These are phyloP conservation scores for Dolichallabes microphthalmus DNA, from an alignment of 2,113 vertebrate species.

Conservation along the genomic window DNA sequence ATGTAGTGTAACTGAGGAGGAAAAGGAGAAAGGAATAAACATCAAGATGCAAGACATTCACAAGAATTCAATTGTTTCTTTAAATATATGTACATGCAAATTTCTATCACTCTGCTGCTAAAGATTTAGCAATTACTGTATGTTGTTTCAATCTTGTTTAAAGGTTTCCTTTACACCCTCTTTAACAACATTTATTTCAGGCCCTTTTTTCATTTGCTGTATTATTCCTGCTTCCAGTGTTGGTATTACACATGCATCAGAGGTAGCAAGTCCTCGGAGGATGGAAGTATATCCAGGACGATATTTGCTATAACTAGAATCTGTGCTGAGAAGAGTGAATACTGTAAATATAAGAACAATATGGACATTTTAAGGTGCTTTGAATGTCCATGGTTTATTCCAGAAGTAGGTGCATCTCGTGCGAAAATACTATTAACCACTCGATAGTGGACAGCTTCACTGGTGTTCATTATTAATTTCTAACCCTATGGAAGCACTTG, in stretches of 20 bases:
- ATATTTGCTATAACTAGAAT: conserved; percentile 27
- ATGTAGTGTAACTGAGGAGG: conserved; percentile 4
- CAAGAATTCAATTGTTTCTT: conserved; percentile 74
- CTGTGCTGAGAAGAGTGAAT: conserved; percentile 28
- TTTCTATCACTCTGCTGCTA: conserved; percentile 56
- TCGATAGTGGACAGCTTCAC: not conserved
- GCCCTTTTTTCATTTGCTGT: conserved; percentile 32
- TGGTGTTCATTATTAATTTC: conserved; percentile 29
- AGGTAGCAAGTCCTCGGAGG: conserved; percentile 56
- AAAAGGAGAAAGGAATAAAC: conserved; percentile 51
- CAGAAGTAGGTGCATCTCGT: conserved; percentile 8
- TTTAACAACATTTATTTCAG: conserved; percentile 10
- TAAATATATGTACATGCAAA: conserved; percentile 67
- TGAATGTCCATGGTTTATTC: conserved; percentile 40
- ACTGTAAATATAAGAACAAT: conserved; percentile 25
- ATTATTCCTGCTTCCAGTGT: conserved; percentile 44
- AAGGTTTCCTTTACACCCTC: conserved; percentile 38
- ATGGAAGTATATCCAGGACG: conserved; percentile 13
- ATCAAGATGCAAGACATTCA: conserved; percentile 71
- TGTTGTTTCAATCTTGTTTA: conserved; percentile 46
- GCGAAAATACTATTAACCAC: conserved; percentile 7
- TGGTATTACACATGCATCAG: conserved; percentile 51
- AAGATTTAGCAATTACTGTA: conserved; percentile 47
- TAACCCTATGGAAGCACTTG: conserved; percentile 62
- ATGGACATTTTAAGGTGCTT: conserved; percentile 37